Conservation (phyloP, 37 sponge, comb jelly and placozoan species). For the Chondrilla cf. caribensis region DNA sequence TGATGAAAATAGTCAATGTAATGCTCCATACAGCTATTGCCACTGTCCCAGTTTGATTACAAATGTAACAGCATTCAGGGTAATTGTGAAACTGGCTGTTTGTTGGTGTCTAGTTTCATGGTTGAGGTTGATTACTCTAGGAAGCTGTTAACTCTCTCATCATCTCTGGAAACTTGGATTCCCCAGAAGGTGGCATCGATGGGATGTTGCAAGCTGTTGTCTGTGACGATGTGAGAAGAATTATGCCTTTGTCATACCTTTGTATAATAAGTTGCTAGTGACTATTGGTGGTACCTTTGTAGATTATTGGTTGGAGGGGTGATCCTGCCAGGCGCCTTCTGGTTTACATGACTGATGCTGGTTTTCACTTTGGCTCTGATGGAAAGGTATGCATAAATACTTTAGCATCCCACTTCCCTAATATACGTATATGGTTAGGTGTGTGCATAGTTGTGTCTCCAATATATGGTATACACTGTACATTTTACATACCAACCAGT, state of each 20-base stretch:
- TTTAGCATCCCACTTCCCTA: too few species aligned
- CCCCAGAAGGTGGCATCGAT: constrained; percentile 93
- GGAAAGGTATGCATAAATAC: too few species aligned
- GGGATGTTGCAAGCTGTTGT: constrained; percentile 85
- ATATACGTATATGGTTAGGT: too few species aligned
- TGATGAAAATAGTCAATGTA: background rate
- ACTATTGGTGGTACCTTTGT: background rate
- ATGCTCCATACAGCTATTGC: constrained; percentile 43
- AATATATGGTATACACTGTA: too few species aligned
- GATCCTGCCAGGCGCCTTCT: constrained; percentile 74
- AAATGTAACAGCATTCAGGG: constrained; percentile 22
- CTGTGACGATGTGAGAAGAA: constrained; percentile 77
- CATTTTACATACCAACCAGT: too few species aligned
- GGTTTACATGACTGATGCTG: constrained; percentile 85
- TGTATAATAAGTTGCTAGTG: too few species aligned
- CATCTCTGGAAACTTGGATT: constrained; percentile 82
- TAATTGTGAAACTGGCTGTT: too few species aligned
- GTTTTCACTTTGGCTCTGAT: constrained; percentile 93
- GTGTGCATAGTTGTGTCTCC: too few species aligned
- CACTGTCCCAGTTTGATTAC: constrained; percentile 40
- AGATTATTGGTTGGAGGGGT: constrained; percentile 91
- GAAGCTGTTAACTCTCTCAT: constrained; percentile 34
- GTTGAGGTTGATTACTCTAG: too few species aligned
- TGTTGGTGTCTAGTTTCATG: background rate
- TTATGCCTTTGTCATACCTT: too few species aligned